Percentiles rank a stretch among this genome's conserved stretches.
Conservation (phyloP, 2,113 vertebrate species). For the Mormyrus iriodes region DNA sequence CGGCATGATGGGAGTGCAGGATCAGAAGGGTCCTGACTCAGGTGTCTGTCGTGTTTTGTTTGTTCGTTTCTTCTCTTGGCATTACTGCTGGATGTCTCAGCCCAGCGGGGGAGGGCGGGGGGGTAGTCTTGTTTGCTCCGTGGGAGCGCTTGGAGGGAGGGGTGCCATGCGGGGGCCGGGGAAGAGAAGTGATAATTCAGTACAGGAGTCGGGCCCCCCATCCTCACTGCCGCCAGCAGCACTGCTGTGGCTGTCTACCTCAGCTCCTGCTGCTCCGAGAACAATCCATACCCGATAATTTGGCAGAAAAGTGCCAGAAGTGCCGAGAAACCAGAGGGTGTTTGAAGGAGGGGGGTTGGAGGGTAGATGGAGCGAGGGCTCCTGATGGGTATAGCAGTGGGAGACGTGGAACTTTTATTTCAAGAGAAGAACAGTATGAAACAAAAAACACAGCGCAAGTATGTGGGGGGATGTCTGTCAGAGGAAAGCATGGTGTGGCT, state of each 20-base stretch:
- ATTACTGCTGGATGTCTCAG: conserved; percentile 19
- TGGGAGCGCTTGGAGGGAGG: conserved; percentile 53
- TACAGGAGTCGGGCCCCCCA: background rate
- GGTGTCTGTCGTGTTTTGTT: conserved; percentile 41
- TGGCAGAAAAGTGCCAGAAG: conserved; percentile 47
- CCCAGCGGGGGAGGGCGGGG: conserved; percentile 29
- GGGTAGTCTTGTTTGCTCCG: conserved; percentile 62
- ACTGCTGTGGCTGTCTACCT: conserved; percentile 45
- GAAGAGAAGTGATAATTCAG: conserved; percentile 59
- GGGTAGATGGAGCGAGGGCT: background rate
- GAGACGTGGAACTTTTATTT: conserved; percentile 43
- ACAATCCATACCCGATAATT: conserved; percentile 62
- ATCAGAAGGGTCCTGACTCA: conserved; percentile 39
- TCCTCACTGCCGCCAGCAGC: background rate
- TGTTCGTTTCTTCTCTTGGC: conserved; percentile 36
- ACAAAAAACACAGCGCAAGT: conserved; percentile 30
- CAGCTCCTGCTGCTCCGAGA: conserved; percentile 60
- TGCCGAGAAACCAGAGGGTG: conserved; percentile 44
- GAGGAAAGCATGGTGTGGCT: conserved; percentile 26
- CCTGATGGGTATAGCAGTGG: background rate
- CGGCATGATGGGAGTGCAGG: conserved; percentile 48
- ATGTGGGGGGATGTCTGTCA: conserved; percentile 12
- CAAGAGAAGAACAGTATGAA: conserved; percentile 40
- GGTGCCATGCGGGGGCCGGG: conserved; percentile 6
- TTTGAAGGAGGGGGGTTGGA: conserved; percentile 14